Percentiles rank a stretch among this genome's conserved stretches.
phyloP scores from a whole-genome alignment of 2,888 invertebrate species.

The Cheiracanthium punctorium region DNA sequence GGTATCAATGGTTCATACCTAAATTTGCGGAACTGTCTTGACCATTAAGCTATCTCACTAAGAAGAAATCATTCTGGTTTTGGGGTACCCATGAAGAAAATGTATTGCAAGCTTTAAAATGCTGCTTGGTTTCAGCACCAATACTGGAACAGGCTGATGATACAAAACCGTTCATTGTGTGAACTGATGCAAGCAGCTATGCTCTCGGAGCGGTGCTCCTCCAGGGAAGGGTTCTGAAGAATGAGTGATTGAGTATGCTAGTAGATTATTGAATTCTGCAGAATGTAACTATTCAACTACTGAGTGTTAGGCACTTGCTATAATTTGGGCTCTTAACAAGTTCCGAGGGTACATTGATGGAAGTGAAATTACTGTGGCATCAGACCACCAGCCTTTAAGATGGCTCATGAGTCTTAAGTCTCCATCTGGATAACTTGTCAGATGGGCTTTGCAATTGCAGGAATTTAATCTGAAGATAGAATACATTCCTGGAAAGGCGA shows the following conservation, averaged over 20 bases:
- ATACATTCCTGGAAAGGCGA: constrained; percentile 4
- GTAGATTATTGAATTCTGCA: neutral
- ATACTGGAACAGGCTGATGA: too few relatives aligned
- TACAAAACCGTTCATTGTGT: too few relatives aligned
- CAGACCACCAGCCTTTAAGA: constrained; percentile 21
- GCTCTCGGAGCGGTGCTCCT: too few relatives aligned
- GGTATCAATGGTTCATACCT: too few relatives aligned
- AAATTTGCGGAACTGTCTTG: too few relatives aligned
- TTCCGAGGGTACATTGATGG: constrained; percentile 17
- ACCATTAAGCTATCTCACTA: too few relatives aligned
- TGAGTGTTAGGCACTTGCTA: neutral
- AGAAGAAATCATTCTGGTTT: too few relatives aligned
- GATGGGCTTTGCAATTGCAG: constrained; percentile 16
- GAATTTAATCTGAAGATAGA: constrained; percentile 15
- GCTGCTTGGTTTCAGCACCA: too few relatives aligned
- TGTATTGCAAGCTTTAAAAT: too few relatives aligned
- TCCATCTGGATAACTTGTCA: neutral
- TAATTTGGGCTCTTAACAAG: neutral
- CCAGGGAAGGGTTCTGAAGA: too few relatives aligned
- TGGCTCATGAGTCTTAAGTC: constrained; percentile 8
- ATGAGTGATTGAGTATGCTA: neutral
- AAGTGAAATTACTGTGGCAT: constrained; percentile 1
- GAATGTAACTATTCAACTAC: constrained; percentile 15
- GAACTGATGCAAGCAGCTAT: too few relatives aligned
- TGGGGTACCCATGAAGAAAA: too few relatives aligned